These are phyloP conservation scores for Caprella mutica DNA, from an alignment of 2,888 invertebrate genomes.

Conservation along the genomic window DNA sequence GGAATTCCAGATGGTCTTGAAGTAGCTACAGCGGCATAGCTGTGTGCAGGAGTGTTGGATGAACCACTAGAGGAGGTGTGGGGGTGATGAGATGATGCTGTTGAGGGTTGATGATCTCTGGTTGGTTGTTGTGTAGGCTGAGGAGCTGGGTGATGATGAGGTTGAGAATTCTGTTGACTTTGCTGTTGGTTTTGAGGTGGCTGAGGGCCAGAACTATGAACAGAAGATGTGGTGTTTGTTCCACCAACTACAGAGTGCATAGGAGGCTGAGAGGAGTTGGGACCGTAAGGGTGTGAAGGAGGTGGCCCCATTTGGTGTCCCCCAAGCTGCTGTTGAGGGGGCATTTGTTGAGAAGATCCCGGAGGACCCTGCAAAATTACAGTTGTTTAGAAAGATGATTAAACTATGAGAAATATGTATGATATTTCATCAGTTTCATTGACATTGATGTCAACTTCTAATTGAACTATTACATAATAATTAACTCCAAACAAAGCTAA, in stretches of 20 bases:
- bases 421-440: too few relatives aligned
- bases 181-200: neutral
- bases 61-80: slow-evolving; percentile 5
- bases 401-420: too few relatives aligned
- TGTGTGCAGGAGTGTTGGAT: slow-evolving; percentile 16
- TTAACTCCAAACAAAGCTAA: too few relatives aligned
- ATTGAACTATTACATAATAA: too few relatives aligned
- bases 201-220: neutral
- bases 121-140: neutral
- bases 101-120: neutral
- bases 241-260: neutral
- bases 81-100: neutral
- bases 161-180: neutral
- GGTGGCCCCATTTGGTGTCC: slow-evolving; percentile 1
- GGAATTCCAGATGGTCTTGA: slow-evolving; percentile 11
- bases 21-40: slow-evolving; percentile 13
- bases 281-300: neutral
- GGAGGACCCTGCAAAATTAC: too few relatives aligned
- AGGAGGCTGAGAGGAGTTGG: neutral
- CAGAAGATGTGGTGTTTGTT: neutral
- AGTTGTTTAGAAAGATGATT: too few relatives aligned
- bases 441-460: too few relatives aligned
- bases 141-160: neutral
- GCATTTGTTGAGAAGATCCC: neutral
- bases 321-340: neutral